These are phyloP conservation scores for Brachionus plicatilis DNA, from an alignment of 1,140 invertebrate species.

Conservation along the genomic window DNA sequence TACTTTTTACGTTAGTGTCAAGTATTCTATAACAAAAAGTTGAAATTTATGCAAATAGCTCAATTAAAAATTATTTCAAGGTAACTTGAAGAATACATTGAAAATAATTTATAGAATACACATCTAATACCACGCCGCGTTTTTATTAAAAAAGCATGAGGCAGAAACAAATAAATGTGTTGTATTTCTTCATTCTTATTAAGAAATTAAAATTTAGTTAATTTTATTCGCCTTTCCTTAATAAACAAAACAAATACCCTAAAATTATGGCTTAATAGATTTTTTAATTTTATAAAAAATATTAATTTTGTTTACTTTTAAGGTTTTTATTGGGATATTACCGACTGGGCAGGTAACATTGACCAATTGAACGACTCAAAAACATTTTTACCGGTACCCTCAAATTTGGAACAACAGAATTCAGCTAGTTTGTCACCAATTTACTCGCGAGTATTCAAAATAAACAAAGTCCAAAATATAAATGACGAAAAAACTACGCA, in stretches of 20 bases:
- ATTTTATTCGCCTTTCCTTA: background rate
- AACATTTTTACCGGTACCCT: background rate
- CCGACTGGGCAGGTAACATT: slow-evolving; percentile 18
- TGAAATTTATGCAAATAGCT: too few relatives aligned
- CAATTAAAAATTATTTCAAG: too few relatives aligned
- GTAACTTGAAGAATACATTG: too few relatives aligned
- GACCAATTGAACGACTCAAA: background rate
- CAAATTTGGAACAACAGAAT: background rate
- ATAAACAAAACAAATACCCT: background rate
- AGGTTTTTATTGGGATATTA: slow-evolving; percentile 41
- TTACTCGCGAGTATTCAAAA: slow-evolving; percentile 33
- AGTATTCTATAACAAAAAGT: too few relatives aligned
- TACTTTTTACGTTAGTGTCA: too few relatives aligned
- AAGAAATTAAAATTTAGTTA: too few relatives aligned
- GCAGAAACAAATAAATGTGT: background rate
- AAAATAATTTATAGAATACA: too few relatives aligned
- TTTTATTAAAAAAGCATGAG: too few relatives aligned
- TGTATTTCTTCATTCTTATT: background rate
- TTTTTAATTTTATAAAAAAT: background rate
- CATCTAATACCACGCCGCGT: too few relatives aligned
- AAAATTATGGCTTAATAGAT: background rate
- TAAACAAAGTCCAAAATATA: background rate
- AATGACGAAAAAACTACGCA: background rate
- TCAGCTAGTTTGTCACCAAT: slow-evolving; percentile 9
- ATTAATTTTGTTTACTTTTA: background rate